Conservation (phyloP, 2,113 vertebrate genomes). For the Hemiscyllium ocellatum region DNA sequence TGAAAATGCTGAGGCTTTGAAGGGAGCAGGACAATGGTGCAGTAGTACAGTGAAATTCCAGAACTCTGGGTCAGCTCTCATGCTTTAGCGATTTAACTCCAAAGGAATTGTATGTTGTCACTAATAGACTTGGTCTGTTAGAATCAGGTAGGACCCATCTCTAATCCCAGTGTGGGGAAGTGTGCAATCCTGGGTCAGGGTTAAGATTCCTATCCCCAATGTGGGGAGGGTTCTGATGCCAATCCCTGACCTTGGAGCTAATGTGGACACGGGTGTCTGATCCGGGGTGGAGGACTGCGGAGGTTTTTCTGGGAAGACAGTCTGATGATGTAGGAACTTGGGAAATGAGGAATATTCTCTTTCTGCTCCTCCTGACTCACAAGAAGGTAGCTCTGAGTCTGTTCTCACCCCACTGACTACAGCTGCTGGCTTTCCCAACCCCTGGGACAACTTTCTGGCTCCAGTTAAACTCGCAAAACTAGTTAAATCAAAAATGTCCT, state of each 20-base stretch:
- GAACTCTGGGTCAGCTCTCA: not conserved
- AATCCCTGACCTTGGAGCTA: not conserved
- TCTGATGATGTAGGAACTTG: not conserved
- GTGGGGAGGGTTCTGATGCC: not conserved
- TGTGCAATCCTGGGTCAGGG: too few relatives aligned
- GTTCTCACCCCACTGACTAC: not conserved
- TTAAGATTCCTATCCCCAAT: not conserved
- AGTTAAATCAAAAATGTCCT: not conserved
- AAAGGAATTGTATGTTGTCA: too few relatives aligned
- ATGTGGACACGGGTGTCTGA: not conserved
- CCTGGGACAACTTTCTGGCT: too few relatives aligned
- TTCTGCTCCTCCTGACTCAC: not conserved
- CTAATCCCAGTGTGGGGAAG: too few relatives aligned
- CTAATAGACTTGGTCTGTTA: too few relatives aligned
- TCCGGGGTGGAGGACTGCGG: too few relatives aligned
- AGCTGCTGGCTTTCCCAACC: not conserved
- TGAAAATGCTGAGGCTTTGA: too few relatives aligned
- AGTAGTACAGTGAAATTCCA: not conserved
- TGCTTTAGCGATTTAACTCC: not conserved
- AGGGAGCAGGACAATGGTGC: too few relatives aligned
- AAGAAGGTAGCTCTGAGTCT: not conserved
- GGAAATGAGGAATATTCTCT: not conserved
- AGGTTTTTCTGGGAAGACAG: not conserved
- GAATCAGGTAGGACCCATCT: too few relatives aligned
- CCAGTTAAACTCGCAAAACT: not conserved